Percentiles rank a stretch among this genome's conserved stretches.
Conservation (phyloP, 2,113 vertebrate species). For the Platanista minor region DNA sequence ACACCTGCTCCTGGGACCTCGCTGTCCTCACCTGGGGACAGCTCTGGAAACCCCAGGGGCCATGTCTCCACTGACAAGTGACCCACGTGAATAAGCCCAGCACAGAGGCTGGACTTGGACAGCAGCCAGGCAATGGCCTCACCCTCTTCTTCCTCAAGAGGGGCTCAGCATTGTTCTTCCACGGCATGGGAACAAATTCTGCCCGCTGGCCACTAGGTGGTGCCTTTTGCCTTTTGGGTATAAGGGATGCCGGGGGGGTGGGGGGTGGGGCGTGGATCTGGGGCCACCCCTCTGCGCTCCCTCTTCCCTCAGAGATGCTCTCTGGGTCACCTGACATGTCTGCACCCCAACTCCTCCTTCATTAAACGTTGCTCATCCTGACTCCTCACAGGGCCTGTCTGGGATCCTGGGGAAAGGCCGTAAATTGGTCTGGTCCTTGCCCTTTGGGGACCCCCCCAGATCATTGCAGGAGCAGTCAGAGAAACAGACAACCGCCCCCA, state of each 20-base stretch:
- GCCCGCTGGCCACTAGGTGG: rapidly evolving
- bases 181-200: neutral
- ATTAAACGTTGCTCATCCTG: neutral
- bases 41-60: neutral
- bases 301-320: neutral
- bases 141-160: neutral
- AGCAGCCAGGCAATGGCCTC: neutral
- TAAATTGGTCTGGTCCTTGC: rapidly evolving
- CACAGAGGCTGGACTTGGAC: neutral
- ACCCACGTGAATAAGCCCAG: neutral
- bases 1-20: neutral
- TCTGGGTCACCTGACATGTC: too few species aligned
- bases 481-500: neutral
- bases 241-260: too few species aligned
- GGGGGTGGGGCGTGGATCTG: neutral
- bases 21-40: rapidly evolving
- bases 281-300: neutral
- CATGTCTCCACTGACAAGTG: neutral
- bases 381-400: neutral
- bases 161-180: neutral
- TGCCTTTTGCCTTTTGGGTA: neutral
- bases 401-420: neutral
- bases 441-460: neutral
- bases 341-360: neutral
- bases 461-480: neutral